Base-by-base conservation (phyloP, 2,888 invertebrate genomes). In the Norana najaformis region DNA sequence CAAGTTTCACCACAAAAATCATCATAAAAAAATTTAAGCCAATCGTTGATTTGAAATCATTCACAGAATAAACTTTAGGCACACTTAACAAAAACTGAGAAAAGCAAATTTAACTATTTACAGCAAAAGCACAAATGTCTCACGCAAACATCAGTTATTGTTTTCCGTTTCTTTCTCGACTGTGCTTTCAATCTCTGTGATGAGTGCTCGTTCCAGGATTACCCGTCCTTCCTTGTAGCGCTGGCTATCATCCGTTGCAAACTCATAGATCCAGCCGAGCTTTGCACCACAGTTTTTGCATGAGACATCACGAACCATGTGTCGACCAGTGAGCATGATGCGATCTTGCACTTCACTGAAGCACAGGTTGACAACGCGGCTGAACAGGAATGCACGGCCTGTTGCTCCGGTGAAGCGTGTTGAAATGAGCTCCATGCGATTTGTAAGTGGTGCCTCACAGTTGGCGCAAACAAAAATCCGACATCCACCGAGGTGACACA, bases 191-290 rank as follows among this genome's bases (percentile, higher is more conserved):
- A 97, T 97, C 95, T 99, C 99, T 6, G 97, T 97, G 36, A 99
- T 98, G 20, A 99, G 96, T 30, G 99, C 99, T 92, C 98, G 96
- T 94, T 99, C 99, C 91, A 99, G 95, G 93, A 99, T 99, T 0
- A 99, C 98, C 89, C 98, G 96, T 0, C 99, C 99, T 95, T 99
- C 99, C 95, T 99, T 99, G 95, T 98, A 99, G 30, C 98, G 96
- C 95, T 99, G 99, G 93, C 97, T 97, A 92, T 99, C 98, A 94
- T 99, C 99, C 3, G 98, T 98, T 8, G 99, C 99, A 95, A 98
- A 99, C 95, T 99, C 99, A 94, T 99, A 99, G 94, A 99, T 97
- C 99, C 99, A 99, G 83, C 99, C 99, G 0, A 99, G 96, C 95
- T 99, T 99, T 11, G 97, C 97, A 93, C 97, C 97, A 94, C 99